Conservation (phyloP, 2,888 invertebrate species). For the Pristionchus entomophagus region DNA sequence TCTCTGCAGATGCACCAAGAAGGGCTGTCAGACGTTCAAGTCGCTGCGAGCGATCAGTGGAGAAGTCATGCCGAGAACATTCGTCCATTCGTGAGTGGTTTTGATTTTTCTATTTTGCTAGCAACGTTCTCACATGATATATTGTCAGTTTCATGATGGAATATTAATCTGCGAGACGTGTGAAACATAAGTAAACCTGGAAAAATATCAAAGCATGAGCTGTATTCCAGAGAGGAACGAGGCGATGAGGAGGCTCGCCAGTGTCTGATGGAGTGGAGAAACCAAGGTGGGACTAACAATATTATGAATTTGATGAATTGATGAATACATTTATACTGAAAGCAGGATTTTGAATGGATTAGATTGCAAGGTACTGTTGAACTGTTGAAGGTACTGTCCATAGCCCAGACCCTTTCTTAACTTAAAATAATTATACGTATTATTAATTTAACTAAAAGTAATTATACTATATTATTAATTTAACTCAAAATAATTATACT, state of each 20-base stretch:
- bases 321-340: neutral
- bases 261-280: conserved; percentile 23
- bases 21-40: conserved; percentile 43
- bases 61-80: conserved; percentile 43
- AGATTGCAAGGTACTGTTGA: no score
- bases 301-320: neutral
- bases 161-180: no score
- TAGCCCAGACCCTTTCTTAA: no score
- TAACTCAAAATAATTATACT: neutral
- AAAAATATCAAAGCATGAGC: no score
- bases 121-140: no score
- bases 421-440: no score
- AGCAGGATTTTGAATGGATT: no score
- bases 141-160: no score
- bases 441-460: no score
- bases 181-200: no score
- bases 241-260: conserved; percentile 13
- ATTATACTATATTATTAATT: no score
- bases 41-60: conserved; percentile 39
- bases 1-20: conserved; percentile 28
- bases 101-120: neutral
- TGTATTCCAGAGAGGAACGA: conserved; percentile 9
- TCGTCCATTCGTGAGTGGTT: conserved; percentile 12
- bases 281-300: neutral
- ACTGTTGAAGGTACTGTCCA: no score